Percentiles rank a stretch among this genome's conserved stretches.
phyloP scores from a whole-genome alignment of 37 sponge, comb jelly and placozoan species.

The Halisarca cf. caerulea region DNA sequence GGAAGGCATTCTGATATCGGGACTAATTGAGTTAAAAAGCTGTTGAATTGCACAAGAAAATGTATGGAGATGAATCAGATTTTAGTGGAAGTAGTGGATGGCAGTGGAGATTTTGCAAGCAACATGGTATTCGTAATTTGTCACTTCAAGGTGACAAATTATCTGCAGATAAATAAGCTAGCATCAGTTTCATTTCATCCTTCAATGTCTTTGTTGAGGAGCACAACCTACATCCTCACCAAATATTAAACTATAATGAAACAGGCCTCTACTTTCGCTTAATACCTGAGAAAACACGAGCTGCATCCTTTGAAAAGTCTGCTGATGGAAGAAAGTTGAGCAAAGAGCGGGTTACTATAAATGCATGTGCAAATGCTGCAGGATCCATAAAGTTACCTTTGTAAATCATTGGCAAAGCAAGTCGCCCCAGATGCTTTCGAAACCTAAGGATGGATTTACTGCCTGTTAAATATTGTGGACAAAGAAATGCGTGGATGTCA shows the following conservation, averaged over 20 bases:
- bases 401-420: slow-evolving; percentile 18
- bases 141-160: background rate
- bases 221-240: background rate
- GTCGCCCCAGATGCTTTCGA: slow-evolving; percentile 4
- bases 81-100: slow-evolving; percentile 5
- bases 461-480: slow-evolving; percentile 10
- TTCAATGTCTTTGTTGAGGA: background rate
- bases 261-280: no score
- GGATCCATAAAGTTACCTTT: slow-evolving; percentile 31
- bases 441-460: background rate
- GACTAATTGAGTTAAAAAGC: background rate
- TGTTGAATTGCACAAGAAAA: background rate
- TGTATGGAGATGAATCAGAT: background rate
- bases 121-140: background rate
- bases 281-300: no score
- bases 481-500: slow-evolving; percentile 31
- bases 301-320: no score
- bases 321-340: slow-evolving; percentile 33
- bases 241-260: slow-evolving; percentile 27
- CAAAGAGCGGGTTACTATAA: slow-evolving; percentile 39
- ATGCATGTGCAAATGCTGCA: slow-evolving; percentile 37
- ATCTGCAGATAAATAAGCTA: slow-evolving; percentile 1
- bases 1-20: background rate
- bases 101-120: slow-evolving; percentile 14
- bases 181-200: background rate